A percentile compares a stretch with the other conserved stretches of the same genome.
phyloP scores from a whole-genome alignment of 2,113 vertebrate genomes.

The Eclectus roratus region DNA sequence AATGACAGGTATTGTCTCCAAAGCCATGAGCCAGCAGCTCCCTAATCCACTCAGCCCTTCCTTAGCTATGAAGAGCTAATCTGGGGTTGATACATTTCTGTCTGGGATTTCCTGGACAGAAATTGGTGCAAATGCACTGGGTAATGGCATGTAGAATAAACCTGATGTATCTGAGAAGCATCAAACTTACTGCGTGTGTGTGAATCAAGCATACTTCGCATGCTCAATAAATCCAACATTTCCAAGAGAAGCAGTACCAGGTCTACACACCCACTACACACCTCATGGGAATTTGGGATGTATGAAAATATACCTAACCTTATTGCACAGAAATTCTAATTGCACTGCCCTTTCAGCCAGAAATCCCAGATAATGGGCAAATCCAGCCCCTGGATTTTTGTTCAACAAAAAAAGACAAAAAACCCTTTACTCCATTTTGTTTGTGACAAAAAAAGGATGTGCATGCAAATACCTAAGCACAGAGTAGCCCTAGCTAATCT shows the following conservation, averaged over 20 bases:
- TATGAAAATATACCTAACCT: background rate
- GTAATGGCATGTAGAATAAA: background rate
- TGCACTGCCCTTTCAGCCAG: background rate
- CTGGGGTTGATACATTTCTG: background rate
- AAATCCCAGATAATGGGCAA: background rate
- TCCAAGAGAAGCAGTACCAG: background rate
- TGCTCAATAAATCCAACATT: background rate
- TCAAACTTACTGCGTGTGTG: background rate
- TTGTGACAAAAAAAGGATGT: background rate
- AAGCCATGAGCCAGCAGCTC: background rate
- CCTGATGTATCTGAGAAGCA: background rate
- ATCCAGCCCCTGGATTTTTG: background rate
- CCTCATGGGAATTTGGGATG: background rate
- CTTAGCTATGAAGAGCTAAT: background rate
- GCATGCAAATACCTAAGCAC: background rate
- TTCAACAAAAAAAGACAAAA: background rate
- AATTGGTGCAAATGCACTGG: background rate
- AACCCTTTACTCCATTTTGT: background rate
- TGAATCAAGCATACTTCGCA: accelerated
- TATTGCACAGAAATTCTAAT: background rate
- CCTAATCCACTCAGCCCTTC: background rate
- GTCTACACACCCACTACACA: background rate
- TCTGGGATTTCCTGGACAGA: background rate
- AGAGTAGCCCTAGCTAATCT: background rate
- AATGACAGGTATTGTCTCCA: background rate